phyloP scores from a whole-genome alignment of 2,797 vertebrate genomes.

The Arctocebus calabarensis region DNA sequence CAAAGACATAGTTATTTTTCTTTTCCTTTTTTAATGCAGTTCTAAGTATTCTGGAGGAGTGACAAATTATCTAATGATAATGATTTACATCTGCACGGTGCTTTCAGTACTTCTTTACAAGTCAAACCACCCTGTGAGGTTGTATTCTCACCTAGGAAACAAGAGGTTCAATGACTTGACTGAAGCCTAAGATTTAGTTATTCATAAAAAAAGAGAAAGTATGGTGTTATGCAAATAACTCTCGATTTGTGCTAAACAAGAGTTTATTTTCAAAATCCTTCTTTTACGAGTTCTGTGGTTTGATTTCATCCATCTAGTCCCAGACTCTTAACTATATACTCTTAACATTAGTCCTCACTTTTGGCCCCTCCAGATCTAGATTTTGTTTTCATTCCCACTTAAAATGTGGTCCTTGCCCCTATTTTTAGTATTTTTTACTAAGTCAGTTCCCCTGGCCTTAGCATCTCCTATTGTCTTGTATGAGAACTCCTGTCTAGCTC shows the following conservation, averaged over 20 bases:
- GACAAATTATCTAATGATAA: slow-evolving; percentile 39
- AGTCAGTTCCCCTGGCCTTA: background rate
- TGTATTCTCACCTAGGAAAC: background rate
- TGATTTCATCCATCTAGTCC: background rate
- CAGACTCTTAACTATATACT: background rate
- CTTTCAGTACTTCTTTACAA: slow-evolving; percentile 39
- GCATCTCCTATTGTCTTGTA: background rate
- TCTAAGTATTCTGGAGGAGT: background rate
- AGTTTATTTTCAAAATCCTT: background rate
- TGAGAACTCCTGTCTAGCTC: background rate
- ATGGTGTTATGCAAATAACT: background rate
- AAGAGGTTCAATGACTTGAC: background rate
- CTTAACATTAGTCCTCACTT: background rate
- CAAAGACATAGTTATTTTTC: background rate
- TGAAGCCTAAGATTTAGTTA: background rate
- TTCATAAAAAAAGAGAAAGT: background rate
- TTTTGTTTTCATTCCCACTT: slow-evolving; percentile 29
- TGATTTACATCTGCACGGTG: background rate
- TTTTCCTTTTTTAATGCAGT: background rate
- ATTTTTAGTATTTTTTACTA: slow-evolving; percentile 12
- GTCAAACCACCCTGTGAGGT: background rate
- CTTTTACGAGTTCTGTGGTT: background rate
- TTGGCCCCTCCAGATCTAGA: background rate
- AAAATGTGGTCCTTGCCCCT: background rate
- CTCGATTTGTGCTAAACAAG: background rate